These are phyloP conservation scores for Lydus trimaculatus DNA, from an alignment of 2,888 invertebrate species.

Conservation along the genomic window DNA sequence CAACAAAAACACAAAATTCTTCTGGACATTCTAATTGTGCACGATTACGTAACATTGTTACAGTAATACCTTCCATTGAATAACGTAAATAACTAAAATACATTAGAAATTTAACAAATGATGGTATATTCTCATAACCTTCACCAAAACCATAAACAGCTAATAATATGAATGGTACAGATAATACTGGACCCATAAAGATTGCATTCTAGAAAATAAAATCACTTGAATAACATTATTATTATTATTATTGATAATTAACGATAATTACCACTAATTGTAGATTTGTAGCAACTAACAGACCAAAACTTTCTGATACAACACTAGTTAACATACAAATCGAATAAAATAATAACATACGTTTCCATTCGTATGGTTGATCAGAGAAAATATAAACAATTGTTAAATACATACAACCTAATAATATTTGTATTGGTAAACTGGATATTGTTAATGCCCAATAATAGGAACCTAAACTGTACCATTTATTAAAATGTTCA, in stretches of 20 bases:
- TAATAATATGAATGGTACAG: constrained; percentile 87
- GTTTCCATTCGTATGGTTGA: constrained; percentile 75
- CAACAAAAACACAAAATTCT: constrained; percentile 78
- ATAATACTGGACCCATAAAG: constrained; percentile 86
- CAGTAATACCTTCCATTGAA: constrained; percentile 74
- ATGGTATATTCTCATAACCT: constrained; percentile 68
- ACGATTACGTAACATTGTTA: constrained; percentile 79
- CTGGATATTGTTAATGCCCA: constrained; percentile 75
- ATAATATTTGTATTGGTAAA: constrained; percentile 74
- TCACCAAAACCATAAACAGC: constrained; percentile 89
- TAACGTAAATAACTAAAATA: constrained; percentile 82
- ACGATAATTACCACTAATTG: constrained; percentile 82
- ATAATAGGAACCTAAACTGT: constrained; percentile 80
- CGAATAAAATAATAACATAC: constrained; percentile 73
- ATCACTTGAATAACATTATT: background rate
- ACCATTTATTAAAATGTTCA: constrained; percentile 89
- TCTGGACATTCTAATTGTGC: constrained; percentile 77
- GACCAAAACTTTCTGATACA: constrained; percentile 81
- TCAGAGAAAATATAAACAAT: constrained; percentile 78
- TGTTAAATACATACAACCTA: constrained; percentile 71
- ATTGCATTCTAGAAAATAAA: constrained; percentile 74
- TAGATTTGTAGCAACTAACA: constrained; percentile 76
- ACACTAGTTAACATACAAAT: constrained; percentile 76
- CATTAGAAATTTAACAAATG: constrained; percentile 81
- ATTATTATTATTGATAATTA: background rate